Evolutionary conservation across 2,113 vertebrate genomes (phyloP), one percentile per base, ranked within the genome.

Genomic region (Pica pica): DNA sequence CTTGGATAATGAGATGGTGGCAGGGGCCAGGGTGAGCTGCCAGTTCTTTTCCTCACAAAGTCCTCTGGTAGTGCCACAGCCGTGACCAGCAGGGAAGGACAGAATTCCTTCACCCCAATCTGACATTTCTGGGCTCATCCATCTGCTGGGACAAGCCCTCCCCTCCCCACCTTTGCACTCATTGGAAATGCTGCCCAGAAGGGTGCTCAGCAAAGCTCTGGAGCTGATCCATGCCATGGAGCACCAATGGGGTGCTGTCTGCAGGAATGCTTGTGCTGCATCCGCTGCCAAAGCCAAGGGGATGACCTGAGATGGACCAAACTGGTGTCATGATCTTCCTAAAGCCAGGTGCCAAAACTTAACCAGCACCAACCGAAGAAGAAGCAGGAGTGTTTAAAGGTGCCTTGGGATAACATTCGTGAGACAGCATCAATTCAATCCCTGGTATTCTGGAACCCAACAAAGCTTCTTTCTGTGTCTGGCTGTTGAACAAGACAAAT

Each of bases 181-280:
- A 2, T 1, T 35, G 37, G 41, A 55, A 86, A 35, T 22, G 26
- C 31, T 57, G 41, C 21, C 35, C 65, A 33, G 65, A 28, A 10
- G 4, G 52, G 20, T 15, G 3, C 67, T 68, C 44, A n/a, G 4
- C 53, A 19, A 8, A 33, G 42, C 28, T 44, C 35, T 49, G 71
- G n/a, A 50, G 65, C 1, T 56, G 20, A 3, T 28, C 76, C 28
- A 2, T 46, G 73, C 35, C 71, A 11, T 16, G 57, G 47, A 30
- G 56, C 52, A 28, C 20, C 13, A 1, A 1, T 0, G 1, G 37
- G 39, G 3, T 7, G 7, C 31, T 64, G 7, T 30, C 70, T 86
- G 67, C 35, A 50, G 44, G 22, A 50, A 8, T 28, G 7, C 46
- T 39, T 7, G 16, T 7, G 19, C 46, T 83, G 52, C 71, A 41